Base-by-base conservation (phyloP, 2,113 vertebrate species). In the Albula glossodonta region DNA sequence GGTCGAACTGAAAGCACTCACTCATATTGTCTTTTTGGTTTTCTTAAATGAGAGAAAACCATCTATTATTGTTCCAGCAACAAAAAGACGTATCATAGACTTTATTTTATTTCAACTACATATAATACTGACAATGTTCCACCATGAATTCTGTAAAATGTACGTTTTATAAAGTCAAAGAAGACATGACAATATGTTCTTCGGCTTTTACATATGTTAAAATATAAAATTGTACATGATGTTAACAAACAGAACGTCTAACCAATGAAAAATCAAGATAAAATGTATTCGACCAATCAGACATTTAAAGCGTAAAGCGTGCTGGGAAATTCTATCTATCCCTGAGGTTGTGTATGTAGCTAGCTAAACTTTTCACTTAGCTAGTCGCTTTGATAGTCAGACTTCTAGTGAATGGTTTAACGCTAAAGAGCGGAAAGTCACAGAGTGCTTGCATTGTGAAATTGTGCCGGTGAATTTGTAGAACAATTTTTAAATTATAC, bases 261-360 rank as follows among this genome's bases (percentile, higher is more conserved):
- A 31, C 70, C 70, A 74, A 74, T 74, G 22, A 74, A 22, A 31
- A n/a, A 74, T 74, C 70, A 74, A 74, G 1, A 31, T 31, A 9
- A 74, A 74, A 22, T 31, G 70, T 74, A 19, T 74, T 90, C 22
- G 53, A 5, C 84, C 90, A 92, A 90, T 93, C 0, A 86, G 0
- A 82, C 66, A 0, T 2, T 5, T 51, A 15, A 25, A 66, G 11
- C 78, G 56, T 0, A 78, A 50, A 50, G 78, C 52, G 49, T 80
- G 12, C 5, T 84, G 78, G 49, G 78, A 6, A 85, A 25, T 81
- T 80, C 52, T 80, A 48, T 51, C 10, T 80, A 12, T 41, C 8
- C 25, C 78, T 31, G 48, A 48, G 79, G 52, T 80, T 85, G 52
- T 41, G 15, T 48, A 41, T 41, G 0, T 41, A 0, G 31, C 31